These are phyloP conservation scores for Bombyx huttoni DNA, from an alignment of 2,888 invertebrate species.

Conservation along the genomic window DNA sequence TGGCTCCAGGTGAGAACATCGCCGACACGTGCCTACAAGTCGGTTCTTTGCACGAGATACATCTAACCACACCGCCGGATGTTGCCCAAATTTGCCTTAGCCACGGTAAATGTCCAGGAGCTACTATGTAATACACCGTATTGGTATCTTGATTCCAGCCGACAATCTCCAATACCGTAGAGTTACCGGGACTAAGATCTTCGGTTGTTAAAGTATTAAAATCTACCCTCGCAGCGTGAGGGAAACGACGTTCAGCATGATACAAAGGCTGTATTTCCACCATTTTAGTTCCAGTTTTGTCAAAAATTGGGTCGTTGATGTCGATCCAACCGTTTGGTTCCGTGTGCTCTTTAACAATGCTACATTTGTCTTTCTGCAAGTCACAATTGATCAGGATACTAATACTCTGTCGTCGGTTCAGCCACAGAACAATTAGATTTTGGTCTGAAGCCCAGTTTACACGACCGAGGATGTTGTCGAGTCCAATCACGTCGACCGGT, in stretches of 20 bases:
- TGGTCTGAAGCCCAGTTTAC: constrained; percentile 82
- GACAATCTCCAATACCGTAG: constrained; percentile 71
- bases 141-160: constrained; percentile 75
- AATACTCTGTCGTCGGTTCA: constrained; percentile 88
- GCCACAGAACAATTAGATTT: constrained; percentile 81
- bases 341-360: constrained; percentile 42
- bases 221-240: constrained; percentile 47
- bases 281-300: constrained; percentile 51
- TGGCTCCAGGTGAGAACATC: constrained; percentile 58
- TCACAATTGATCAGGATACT: constrained; percentile 75
- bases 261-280: constrained; percentile 47
- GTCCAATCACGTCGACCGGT: constrained; percentile 64
- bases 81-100: constrained; percentile 77
- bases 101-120: constrained; percentile 75
- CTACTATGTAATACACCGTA: constrained; percentile 78
- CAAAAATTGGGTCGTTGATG: constrained; percentile 68
- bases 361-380: constrained; percentile 44
- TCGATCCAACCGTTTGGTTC: constrained; percentile 82
- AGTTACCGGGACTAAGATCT: constrained; percentile 71
- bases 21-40: constrained; percentile 77
- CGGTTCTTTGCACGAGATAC: constrained; percentile 76
- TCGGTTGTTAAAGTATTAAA: constrained; percentile 33
- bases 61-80: constrained; percentile 70
- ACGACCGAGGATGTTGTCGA: constrained; percentile 77
- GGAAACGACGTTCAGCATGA: constrained; percentile 50